Base-by-base conservation (phyloP, 2,888 invertebrate species). In the Leptogaster cylindrica region DNA sequence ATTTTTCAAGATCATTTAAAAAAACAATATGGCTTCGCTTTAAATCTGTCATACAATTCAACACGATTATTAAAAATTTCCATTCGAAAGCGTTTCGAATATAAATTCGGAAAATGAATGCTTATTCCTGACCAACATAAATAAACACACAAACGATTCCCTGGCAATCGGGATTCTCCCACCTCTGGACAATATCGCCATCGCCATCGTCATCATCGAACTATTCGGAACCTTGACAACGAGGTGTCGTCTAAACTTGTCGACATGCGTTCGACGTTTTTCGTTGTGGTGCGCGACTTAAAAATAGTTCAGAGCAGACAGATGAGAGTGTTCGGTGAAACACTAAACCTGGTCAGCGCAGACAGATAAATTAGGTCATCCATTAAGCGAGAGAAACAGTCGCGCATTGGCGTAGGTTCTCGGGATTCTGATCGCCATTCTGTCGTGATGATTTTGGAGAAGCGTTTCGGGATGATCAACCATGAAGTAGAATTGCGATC, bases 321-420 rank as follows among this genome's bases (percentile, higher is more conserved):
- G 41, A 44, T 14, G 61, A 20, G 41, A 44, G 14, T 44, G 27
- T 61, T 61, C 44, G 20, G 44, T 61, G 61, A 61, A 61, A 61
- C 44, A 61, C 44, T 61, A 61, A 44, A 61, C 61, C 61, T 44
- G 28, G 41, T 61, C 61, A 27, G 41, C 44, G 12, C 36, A 25
- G 27, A 23, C 28, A 16, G 61, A 27, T 61, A 65, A 65, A 48
- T 65, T 65, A 51, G 65, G 65, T 65, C 65, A 65, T 50, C 51
- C 36, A 61, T 61, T 44, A n/a, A 25, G 23, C 50, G 27, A 18
- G 23, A 23, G n/a, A 33, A 64, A 48, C 33, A 33, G 25, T 36
- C 18, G 18, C 20, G 12, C 64, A 64, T 46, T 64, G 64, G 64
- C 64, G 64, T 64, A 36, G 64, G 50, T 64, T 25, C n/a, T 1